Evolutionary conservation across 1,140 invertebrate genomes (phyloP).

Genomic region (Halyomorpha halys): DNA sequence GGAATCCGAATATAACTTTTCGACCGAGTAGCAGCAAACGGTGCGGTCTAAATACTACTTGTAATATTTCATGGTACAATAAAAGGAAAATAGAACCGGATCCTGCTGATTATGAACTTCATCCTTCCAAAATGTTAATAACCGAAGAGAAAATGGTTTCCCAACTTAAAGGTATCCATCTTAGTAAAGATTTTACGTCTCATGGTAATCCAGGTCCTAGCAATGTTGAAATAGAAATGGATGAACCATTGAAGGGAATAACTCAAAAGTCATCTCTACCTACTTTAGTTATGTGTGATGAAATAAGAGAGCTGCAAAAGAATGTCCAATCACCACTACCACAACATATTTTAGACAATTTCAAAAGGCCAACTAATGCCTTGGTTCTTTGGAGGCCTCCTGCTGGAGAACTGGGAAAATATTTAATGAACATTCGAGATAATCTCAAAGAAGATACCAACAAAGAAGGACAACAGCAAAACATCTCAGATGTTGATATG

Average conservation of each 20-base stretch:
- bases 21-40: too few species aligned
- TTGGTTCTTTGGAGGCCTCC: slow-evolving; percentile 25
- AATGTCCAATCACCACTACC: slow-evolving; percentile 11
- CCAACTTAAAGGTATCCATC: slow-evolving; percentile 26
- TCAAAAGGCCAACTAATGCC: slow-evolving; percentile 14
- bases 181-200: slow-evolving; percentile 23
- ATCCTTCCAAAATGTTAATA: slow-evolving; percentile 26
- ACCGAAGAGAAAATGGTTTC: slow-evolving; percentile 28
- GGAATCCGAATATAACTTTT: not conserved
- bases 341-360: slow-evolving; percentile 11
- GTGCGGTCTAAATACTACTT: not conserved
- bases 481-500: slow-evolving; percentile 34
- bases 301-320: slow-evolving; percentile 13
- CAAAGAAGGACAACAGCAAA: slow-evolving; percentile 35
- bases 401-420: slow-evolving; percentile 12
- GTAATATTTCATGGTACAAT: not conserved
- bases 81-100: slow-evolving; percentile 19
- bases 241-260: not conserved
- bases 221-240: not conserved
- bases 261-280: slow-evolving; percentile 6
- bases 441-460: slow-evolving; percentile 23
- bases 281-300: slow-evolving; percentile 19
- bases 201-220: slow-evolving; percentile 12
- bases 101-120: slow-evolving; percentile 7
- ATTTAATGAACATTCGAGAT: slow-evolving; percentile 18